These are phyloP conservation scores for Agelaius phoeniceus DNA, from an alignment of 2,113 vertebrate species.

Conservation along the genomic window DNA sequence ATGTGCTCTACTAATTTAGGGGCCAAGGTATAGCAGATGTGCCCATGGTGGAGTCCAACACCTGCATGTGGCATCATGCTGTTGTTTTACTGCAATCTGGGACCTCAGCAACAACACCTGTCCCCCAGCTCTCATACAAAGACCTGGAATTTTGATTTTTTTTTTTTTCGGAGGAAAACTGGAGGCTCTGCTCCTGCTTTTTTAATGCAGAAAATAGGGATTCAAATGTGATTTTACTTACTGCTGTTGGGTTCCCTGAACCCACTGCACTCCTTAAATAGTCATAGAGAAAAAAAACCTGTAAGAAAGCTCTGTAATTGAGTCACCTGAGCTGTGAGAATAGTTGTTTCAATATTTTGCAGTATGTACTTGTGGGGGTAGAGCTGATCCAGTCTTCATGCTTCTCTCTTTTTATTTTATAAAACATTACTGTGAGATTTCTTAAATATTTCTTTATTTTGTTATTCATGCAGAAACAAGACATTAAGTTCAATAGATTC, in stretches of 20 bases:
- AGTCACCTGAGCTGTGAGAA: background rate
- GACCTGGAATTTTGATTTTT: background rate
- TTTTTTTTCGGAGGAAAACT: background rate
- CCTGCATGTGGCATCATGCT: background rate
- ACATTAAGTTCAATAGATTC: background rate
- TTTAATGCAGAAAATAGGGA: background rate
- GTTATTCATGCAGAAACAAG: background rate
- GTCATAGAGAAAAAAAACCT: background rate
- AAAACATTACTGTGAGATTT: background rate
- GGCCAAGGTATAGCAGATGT: background rate
- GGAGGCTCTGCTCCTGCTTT: background rate
- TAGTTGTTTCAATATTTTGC: background rate
- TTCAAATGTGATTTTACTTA: background rate
- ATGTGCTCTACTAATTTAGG: background rate
- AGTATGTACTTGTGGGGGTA: background rate
- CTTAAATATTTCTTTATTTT: background rate
- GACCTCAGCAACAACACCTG: background rate
- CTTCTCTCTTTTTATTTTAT: background rate
- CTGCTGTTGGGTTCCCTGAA: background rate
- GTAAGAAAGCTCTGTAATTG: background rate
- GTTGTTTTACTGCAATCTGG: background rate
- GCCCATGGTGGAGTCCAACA: background rate
- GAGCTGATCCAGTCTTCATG: background rate
- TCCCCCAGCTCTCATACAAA: background rate
- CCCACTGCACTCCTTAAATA: accelerated